Base-by-base conservation (phyloP, 2,113 vertebrate species). In the Neolamprologus ventralis region DNA sequence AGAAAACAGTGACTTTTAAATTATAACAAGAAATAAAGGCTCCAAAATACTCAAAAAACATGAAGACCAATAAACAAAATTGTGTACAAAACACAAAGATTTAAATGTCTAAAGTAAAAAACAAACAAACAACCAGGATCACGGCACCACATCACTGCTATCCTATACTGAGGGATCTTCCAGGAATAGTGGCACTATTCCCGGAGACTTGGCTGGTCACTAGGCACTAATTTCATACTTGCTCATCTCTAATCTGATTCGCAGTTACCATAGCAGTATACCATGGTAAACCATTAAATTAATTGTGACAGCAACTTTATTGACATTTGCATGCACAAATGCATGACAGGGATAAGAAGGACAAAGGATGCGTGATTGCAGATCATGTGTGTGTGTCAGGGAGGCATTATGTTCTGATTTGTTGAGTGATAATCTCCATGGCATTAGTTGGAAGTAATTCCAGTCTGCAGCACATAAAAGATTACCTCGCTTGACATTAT, bases 121-220 rank as follows among this genome's bases (percentile, higher is more conserved):
- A 60, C 28, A 31, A 58, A 28, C 26, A 28, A n/a, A 37, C 31
- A 37, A 4, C 31, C 31, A 65, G 60, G 33, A 21, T 65, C 60
- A 65, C 10, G 0, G 2, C 2, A 37, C 6, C 0, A n/a, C 10
- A 65, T 65, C 17, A 7, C 33, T 65, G 19, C 33, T 37, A 65
- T 65, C 60, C 60, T 37, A 37, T 37, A n/a, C 60, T 37, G 33
- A 37, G 60, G 19, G 6, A 37, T 65, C 6, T n/a, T 65, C 33
- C 4, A 3, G 17, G 60, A 21, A 37, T 37, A 65, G 3, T 21
- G 60, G 60, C 10, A 4, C 0, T 21, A 65, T 37, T 37, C 33
- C 33, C 2, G 19, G 33, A 68, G 60, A 21, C 33, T 21, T 68
- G 60, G 60, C 33, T 68, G 60, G 33, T 68, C 60, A 37, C 3